Percentiles rank a stretch among this genome's conserved stretches.
These are phyloP conservation scores for Lethenteron reissneri DNA, from an alignment of 2,113 vertebrate species.

Conservation along the genomic window DNA sequence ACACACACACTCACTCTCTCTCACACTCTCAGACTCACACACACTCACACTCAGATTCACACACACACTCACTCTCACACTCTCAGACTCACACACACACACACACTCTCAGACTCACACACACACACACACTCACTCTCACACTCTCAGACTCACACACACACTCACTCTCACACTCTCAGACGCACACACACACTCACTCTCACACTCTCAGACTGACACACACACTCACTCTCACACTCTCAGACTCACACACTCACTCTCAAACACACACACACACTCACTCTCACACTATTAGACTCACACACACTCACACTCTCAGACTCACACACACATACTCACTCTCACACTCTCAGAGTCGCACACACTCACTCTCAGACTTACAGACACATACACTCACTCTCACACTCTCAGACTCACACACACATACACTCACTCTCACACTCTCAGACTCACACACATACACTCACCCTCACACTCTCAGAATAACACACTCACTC, in stretches of 20 bases:
- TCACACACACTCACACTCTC: constrained; percentile 6
- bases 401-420: neutral
- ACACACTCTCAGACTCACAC: too few relatives aligned
- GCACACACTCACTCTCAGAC: neutral
- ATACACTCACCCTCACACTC: neutral
- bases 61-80: too few relatives aligned
- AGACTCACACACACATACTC: neutral
- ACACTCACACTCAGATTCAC: too few relatives aligned
- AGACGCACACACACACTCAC: neutral
- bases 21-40: too few relatives aligned
- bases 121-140: too few relatives aligned
- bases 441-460: neutral
- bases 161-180: neutral
- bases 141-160: neutral
- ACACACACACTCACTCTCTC: too few relatives aligned
- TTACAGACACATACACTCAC: neutral
- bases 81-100: too few relatives aligned
- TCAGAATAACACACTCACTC: neutral
- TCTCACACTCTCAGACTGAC: neutral
- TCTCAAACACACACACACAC: neutral
- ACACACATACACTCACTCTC: neutral
- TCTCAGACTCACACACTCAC: neutral
- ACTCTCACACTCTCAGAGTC: neutral
- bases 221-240: neutral
- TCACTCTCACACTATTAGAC: neutral